Percentiles rank a stretch among this genome's conserved stretches.
Conservation (phyloP, 1,140 invertebrate species). For the Temnothorax longispinosus region DNA sequence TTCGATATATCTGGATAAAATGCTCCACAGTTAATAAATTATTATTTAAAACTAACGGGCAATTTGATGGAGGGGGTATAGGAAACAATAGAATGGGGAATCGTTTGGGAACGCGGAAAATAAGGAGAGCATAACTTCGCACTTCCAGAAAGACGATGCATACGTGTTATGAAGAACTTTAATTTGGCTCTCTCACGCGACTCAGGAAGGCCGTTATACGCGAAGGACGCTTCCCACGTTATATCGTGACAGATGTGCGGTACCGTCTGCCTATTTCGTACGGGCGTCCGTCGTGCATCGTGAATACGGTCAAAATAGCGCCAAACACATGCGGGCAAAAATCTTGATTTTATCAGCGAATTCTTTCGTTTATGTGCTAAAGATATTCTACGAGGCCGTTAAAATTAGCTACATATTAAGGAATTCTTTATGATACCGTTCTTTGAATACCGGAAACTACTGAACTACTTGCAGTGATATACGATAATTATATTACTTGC, state of each 20-base stretch:
- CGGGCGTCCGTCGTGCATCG: conserved; percentile 2
- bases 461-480: not conserved
- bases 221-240: conserved; percentile 76
- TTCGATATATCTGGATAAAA: not conserved
- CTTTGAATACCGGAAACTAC: not conserved
- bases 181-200: conserved; percentile 75
- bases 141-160: conserved; percentile 47
- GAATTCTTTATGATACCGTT: conserved; percentile 15
- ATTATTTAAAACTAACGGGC: not conserved
- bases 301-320: conserved; percentile 32
- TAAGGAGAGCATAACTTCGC: conserved; percentile 39
- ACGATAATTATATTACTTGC: not conserved
- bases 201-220: conserved; percentile 71
- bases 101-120: conserved; percentile 50
- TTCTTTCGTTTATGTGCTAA: conserved; percentile 16
- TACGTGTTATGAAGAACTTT: conserved; percentile 61
- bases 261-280: conserved; percentile 34
- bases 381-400: conserved; percentile 10
- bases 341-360: conserved; percentile 35
- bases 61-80: not conserved
- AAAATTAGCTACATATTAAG: conserved; percentile 4
- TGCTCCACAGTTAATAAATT: not conserved
- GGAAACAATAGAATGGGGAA: not conserved
- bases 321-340: not conserved
- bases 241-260: conserved; percentile 65